Evolutionary conservation across 2,797 vertebrate species (phyloP), one percentile per base, ranked within the genome.

Genomic region (Nannoperca obscura): DNA sequence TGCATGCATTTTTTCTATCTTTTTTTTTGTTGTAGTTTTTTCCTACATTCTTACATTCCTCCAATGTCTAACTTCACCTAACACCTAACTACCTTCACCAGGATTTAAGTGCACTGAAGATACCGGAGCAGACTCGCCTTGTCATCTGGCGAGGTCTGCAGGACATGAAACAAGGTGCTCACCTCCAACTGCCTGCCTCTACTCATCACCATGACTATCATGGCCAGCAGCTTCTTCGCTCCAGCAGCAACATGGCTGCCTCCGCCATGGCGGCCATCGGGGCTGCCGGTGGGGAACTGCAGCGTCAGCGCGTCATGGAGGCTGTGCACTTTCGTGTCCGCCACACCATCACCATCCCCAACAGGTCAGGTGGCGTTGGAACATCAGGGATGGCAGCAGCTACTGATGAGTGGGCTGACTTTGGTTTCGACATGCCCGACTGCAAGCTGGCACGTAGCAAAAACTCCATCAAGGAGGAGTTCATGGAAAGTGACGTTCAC

Each of bases 271-370:
- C 95, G 0, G 93, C 95, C 79, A 96, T 99, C 66, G 96, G 98
- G 3, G 95, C 97, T 11, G 78, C 95, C 5, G 90, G 97, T 0
- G 98, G 97, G 0, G 98, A 99, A 91, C 95, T 99, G 80, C 98
- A 99, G 88, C 95, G 98, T 32, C 98, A 99, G 92, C 96, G 98
- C 0, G 98, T 99, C 83, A 99, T 99, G 98, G 98, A 99, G 91
- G 98, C 98, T 0, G 98, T 99, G 76, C 98, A 99, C 62, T 99
- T 99, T 89, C 96, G 97, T 0, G 98, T 99, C 69, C 98, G 98
- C 22, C 98, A 99, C 94, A 99, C 98, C 92, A 99, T 99, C 92
- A 99, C 98, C 83, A 98, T 99, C 91, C 98, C 98, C 78, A 98
- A 97, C 93, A 96, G 98, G 44, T 78, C 94, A 0, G 90, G 88